Evolutionary conservation across 2,113 vertebrate genomes (phyloP).

Genomic region (Propithecus coquereli): DNA sequence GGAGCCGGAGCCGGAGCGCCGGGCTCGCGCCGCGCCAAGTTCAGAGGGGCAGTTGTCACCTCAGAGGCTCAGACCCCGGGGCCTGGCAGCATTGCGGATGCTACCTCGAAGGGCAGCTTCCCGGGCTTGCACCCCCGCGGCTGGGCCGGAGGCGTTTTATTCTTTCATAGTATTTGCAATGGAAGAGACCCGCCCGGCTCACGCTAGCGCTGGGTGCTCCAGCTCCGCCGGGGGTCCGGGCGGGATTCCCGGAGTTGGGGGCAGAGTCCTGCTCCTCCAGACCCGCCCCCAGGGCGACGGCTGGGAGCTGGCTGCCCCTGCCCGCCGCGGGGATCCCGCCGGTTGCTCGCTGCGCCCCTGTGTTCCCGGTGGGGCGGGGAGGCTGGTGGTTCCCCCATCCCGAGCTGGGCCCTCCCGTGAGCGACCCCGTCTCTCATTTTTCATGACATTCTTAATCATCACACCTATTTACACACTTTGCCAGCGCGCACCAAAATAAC

Average conservation of each 20-base stretch:
- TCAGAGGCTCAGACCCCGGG: background rate
- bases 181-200: background rate
- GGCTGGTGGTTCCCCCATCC: background rate
- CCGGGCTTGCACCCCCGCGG: background rate
- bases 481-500: constrained; percentile 63
- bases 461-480: constrained; percentile 62
- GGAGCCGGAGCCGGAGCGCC: background rate
- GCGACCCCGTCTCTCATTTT: constrained; percentile 49
- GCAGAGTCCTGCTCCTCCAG: background rate
- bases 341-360: background rate
- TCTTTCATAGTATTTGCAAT: background rate
- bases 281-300: background rate
- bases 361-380: background rate
- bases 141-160: background rate
- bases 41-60: background rate
- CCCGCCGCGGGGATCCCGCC: background rate
- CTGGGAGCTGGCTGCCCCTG: background rate
- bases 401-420: background rate
- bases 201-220: background rate
- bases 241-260: background rate
- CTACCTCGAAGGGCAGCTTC: background rate
- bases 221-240: background rate
- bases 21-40: background rate
- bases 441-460: constrained; percentile 66
- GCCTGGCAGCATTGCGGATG: background rate